A percentile compares a stretch with the other conserved stretches of the same genome.
phyloP scores from a whole-genome alignment of 2,888 invertebrate genomes.

The Parnassius mnemosyne region DNA sequence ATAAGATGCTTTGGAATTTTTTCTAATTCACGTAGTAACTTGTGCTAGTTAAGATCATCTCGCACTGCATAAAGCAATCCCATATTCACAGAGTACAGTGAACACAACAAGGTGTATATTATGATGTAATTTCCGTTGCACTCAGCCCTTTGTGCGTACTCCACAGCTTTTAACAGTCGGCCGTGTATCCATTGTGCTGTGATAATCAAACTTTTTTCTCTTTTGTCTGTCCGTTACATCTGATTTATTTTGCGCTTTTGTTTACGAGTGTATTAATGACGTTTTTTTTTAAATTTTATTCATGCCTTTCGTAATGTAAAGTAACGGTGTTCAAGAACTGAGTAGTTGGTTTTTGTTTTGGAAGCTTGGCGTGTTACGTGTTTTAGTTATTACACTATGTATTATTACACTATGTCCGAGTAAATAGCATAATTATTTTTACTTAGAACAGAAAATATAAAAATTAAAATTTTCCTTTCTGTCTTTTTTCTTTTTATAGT shows the following conservation, averaged over 20 bases:
- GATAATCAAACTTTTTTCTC: slow-evolving; percentile 38
- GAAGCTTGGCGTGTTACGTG: no score
- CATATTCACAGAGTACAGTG: slow-evolving; percentile 41
- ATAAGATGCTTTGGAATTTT: no score
- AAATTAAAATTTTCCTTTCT: no score
- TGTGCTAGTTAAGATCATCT: background rate
- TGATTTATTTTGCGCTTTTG: slow-evolving; percentile 32
- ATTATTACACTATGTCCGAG: no score
- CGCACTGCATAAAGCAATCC: slow-evolving; percentile 30
- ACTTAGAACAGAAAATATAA: no score
- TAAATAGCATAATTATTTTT: no score
- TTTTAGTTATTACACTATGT: no score
- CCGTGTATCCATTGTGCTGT: slow-evolving; percentile 41
- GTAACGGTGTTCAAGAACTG: slow-evolving; percentile 4
- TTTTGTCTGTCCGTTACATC: slow-evolving; percentile 33
- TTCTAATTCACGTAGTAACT: no score
- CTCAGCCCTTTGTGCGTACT: slow-evolving; percentile 40
- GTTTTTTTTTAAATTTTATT: slow-evolving; percentile 10
- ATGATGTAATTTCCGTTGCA: slow-evolving; percentile 53
- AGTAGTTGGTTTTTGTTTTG: slow-evolving; percentile 8
- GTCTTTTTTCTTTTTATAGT: no score
- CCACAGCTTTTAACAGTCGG: slow-evolving; percentile 26
- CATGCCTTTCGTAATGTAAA: slow-evolving; percentile 1
- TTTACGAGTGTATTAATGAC: slow-evolving; percentile 18
- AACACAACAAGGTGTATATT: slow-evolving; percentile 45